Evolutionary conservation across 1,140 invertebrate genomes (phyloP), one percentile per base, ranked within the genome.

Genomic region (Zaprionus vittiger): DNA sequence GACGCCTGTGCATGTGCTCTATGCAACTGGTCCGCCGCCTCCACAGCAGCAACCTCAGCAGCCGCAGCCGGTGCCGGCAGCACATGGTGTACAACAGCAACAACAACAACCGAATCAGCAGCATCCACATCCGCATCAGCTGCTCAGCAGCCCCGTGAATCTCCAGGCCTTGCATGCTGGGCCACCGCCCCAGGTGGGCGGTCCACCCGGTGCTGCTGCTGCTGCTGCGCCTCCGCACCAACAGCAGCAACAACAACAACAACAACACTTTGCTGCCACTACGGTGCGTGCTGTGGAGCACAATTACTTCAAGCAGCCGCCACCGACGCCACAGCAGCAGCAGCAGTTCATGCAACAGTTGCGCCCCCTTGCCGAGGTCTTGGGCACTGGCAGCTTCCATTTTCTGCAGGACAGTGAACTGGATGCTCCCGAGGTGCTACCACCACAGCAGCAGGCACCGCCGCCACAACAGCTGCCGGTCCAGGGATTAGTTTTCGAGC

Each of bases 391-490:
- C 66, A 96, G 95, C 82, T 96, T 96, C 91, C 96, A 95, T 91
- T 96, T 97, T 83, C 93, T 97, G 22, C 95, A 97, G 93, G 96
- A 97, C 81, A 96, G 96, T 47, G 96, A 97, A 92, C 94, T 96
- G 59, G 96, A 96, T 91, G 94, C 95, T 47, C 95, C 96, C 1
- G 94, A 95, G 24, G 47, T 84, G 20, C 44, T 69, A 41, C 65
- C 73, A n/a, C 75, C 62, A 14, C 73, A 71, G 49, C 76, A 41
- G 22, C 79, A 73, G 44, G 73, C 66, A 44, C 77, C 74, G 56
- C 63, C 49, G 47, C 72, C 52, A 9, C 75, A 75, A 34, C 76
- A 67, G 52, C 68, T 75, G 31, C 54, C 65, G 44, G 80, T 77
- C 37, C 47, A 77, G 28, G 77, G 81, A 54, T 65, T 91, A 41